Base-by-base conservation (phyloP, 2,113 vertebrate species). In the Ammodytes marinus region DNA sequence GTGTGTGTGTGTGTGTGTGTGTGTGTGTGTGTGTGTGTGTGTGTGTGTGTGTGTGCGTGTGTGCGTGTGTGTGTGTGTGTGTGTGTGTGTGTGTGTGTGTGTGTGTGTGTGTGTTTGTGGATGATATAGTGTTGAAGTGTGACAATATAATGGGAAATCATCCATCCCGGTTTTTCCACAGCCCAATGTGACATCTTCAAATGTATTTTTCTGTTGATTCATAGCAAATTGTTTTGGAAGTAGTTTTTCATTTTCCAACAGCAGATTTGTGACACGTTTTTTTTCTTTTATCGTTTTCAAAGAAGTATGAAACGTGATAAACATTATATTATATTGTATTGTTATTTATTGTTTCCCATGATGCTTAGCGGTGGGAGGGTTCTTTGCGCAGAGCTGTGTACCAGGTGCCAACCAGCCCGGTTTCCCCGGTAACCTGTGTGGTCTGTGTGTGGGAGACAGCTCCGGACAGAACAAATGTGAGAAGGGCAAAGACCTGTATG, bases 311-410 rank as follows among this genome's bases (percentile, higher is more conserved):
- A 27, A 27, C 27, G 27, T 27, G 27, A 27, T 27, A 27, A 27
- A 27, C 27, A 27, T 27, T 27, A 27, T 27, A 27, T 27, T 27
- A 27, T 27, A 27, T 27, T 27, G 27, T 27, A 27, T 27, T 27
- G 27, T 27, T 27, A 1, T 50, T 53, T 57, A 11, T 9, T 87
- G 19, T 84, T 58, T 69, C 77, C 80, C 68, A 50, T 79, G 54
- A 74, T 60, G 27, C 64, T 17, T 69, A 99, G 98, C 96, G 43
- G 95, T 97, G 85, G 96, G 96, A 10, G 91, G 87, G 43, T 99
- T 97, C 89, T 99, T 99, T 85, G 90, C 94, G 0, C 88, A 95
- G 82, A 98, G 97, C 91, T 99, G 98, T 3, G 95, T 98, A 15
- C 98, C 98, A 0, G 96, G 96, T 47, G 96, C 96, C 78, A 91